These are phyloP conservation scores for Poeciliopsis turneri DNA, from an alignment of 2,797 vertebrate genomes.

Conservation along the genomic window DNA sequence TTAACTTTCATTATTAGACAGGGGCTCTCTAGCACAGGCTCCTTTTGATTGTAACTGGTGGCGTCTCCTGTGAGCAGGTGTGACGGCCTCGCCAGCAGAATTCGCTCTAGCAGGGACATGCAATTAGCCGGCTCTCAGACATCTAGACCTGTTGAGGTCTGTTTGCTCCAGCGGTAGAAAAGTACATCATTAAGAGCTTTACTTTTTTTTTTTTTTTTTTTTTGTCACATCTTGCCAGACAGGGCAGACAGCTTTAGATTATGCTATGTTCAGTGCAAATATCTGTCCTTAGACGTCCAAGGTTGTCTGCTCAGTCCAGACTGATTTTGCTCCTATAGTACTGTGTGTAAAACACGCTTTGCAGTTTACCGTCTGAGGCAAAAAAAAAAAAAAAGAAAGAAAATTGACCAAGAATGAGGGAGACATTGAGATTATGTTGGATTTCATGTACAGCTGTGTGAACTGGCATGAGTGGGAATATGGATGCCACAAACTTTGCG, in stretches of 20 bases:
- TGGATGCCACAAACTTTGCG: neutral
- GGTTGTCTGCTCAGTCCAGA: constrained; percentile 50
- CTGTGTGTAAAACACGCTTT: constrained; percentile 32
- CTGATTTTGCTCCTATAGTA: constrained; percentile 37
- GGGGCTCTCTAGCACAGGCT: constrained; percentile 45
- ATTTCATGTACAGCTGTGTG: neutral
- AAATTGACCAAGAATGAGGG: constrained; percentile 11
- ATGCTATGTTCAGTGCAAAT: constrained; percentile 30
- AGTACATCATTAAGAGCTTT: constrained; percentile 59
- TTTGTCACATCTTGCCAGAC: constrained; percentile 19
- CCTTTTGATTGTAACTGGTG: constrained; percentile 35
- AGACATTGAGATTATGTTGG: neutral
- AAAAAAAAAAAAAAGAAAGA: too few relatives aligned
- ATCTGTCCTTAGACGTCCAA: constrained; percentile 58
- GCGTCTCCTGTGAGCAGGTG: constrained; percentile 24
- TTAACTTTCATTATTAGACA: constrained; percentile 55
- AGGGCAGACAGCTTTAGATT: constrained; percentile 27
- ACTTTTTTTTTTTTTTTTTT: neutral
- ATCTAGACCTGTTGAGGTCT: constrained; percentile 32
- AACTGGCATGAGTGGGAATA: neutral
- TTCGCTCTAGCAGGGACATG: constrained; percentile 4
- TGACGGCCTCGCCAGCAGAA: constrained; percentile 26
- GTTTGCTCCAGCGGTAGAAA: constrained; percentile 33
- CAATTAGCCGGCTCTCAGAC: constrained; percentile 42
- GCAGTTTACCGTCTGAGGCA: constrained; percentile 6